Evolutionary conservation across 2,113 vertebrate species (phyloP).

Genomic region (Platichthys stellatus): DNA sequence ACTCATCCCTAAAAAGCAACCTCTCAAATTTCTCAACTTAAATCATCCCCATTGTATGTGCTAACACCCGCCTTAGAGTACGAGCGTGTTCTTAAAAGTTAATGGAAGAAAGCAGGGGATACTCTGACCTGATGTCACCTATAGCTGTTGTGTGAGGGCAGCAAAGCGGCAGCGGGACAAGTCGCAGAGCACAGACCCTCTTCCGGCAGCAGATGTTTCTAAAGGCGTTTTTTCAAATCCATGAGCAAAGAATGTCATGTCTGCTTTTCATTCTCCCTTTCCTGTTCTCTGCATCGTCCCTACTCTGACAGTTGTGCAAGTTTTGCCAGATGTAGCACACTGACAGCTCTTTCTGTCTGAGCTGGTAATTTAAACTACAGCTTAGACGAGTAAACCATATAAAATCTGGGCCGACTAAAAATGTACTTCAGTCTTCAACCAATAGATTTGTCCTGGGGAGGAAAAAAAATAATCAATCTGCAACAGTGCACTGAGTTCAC

Average conservation of each 20-base stretch:
- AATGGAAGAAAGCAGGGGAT: not conserved
- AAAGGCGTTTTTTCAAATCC: constrained; percentile 1
- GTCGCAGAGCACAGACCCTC: not conserved
- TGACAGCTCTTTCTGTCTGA: constrained; percentile 14
- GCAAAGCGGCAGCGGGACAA: constrained; percentile 13
- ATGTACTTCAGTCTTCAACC: not conserved
- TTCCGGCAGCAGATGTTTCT: not conserved
- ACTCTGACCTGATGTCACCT: constrained; percentile 32
- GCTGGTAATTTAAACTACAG: not conserved
- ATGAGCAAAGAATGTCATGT: constrained; percentile 30
- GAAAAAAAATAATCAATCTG: not conserved
- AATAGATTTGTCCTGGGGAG: not conserved
- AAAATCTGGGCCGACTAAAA: not conserved
- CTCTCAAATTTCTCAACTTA: constrained; percentile 25
- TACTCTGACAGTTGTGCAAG: constrained; percentile 18
- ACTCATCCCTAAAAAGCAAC: constrained; percentile 53
- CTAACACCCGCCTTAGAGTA: constrained; percentile 1
- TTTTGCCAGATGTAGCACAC: constrained; percentile 11
- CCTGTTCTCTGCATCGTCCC: constrained; percentile 20
- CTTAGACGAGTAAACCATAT: not conserved
- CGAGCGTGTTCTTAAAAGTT: not conserved
- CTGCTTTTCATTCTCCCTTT: constrained; percentile 29
- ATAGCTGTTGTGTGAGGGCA: constrained; percentile 25
- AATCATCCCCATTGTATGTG: constrained; percentile 12
- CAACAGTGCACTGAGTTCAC: not conserved